phyloP scores from a whole-genome alignment of 1,140 invertebrate genomes.

The Leptinotarsa undecemlineata region DNA sequence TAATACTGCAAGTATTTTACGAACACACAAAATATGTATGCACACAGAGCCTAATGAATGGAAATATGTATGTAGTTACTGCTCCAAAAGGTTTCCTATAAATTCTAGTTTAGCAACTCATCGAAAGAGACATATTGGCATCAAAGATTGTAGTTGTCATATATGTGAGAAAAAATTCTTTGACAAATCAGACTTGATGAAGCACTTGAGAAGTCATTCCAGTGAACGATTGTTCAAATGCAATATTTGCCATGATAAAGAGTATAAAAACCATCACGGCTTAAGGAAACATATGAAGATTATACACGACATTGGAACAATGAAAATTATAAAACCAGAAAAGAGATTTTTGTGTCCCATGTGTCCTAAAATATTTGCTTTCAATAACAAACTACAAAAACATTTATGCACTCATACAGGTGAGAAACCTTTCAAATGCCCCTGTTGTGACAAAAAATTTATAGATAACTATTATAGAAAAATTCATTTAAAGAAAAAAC shows the following conservation, averaged over 20 bases:
- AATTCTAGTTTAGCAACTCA: constrained; percentile 37
- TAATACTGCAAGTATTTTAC: constrained; percentile 39
- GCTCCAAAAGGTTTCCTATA: constrained; percentile 39
- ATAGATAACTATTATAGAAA: constrained; percentile 37
- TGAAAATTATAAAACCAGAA: constrained; percentile 33
- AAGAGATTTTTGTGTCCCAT: constrained; percentile 37
- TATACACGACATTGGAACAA: constrained; percentile 34
- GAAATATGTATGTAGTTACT: constrained; percentile 39
- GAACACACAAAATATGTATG: constrained; percentile 41
- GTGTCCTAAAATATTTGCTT: constrained; percentile 38
- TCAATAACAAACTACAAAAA: constrained; percentile 40
- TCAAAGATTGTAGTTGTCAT: constrained; percentile 68
- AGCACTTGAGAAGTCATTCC: constrained; percentile 94
- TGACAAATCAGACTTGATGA: constrained; percentile 95
- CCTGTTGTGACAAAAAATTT: constrained; percentile 40
- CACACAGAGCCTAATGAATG: constrained; percentile 40
- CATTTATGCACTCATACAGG: constrained; percentile 35
- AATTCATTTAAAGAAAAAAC: constrained; percentile 38
- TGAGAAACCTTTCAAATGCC: constrained; percentile 37
- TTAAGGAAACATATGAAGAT: constrained; percentile 40
- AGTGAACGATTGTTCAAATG: constrained; percentile 96
- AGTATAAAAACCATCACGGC: constrained; percentile 39
- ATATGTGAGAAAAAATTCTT: constrained; percentile 97
- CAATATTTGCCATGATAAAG: constrained; percentile 85
- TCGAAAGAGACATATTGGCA: constrained; percentile 35